Base-by-base conservation (phyloP, 1,140 invertebrate genomes). In the Metaphire vulgaris region DNA sequence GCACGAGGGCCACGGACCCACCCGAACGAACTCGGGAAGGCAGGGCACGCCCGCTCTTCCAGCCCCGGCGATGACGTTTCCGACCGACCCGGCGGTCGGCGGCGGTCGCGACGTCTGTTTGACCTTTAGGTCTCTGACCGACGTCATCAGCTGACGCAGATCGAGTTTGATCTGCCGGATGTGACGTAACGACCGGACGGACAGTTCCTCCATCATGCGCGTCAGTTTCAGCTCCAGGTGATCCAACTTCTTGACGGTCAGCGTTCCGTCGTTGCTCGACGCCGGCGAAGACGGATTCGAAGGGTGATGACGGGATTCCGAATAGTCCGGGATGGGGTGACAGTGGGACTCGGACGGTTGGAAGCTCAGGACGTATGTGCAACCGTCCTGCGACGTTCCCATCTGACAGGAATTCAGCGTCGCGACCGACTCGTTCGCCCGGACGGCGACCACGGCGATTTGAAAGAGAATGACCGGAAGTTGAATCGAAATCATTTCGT, bases 1-100 rank as follows among this genome's bases (percentile, higher is more conserved):
- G 77, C 83, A 83, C 0, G 78, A 78, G 0, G 73, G 41, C 79
- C 80, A 80, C 12, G 79, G 78, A 1, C 79, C 77, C 0, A 80
- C 65, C 15, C 69, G 74, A 1, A 76, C 56, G 75, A 83, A 83
- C 21, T 79, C 76, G n/a, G 73, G n/a, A 1, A 82, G 83, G 78
- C 83, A 83, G 21, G 34, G 65, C 21, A 71, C 21, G 0, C 70
- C 26, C 26, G 34, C 31, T 32, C 34, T 33, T 26, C 30, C 26
- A 12, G 69, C 56, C 41, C 31, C 69, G 41, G 6, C 41, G 6
- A 21, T 21, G 6, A 6, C 41, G 6, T 6, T 12, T 21, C 41
- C 41, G 6, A 12, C 6, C 21, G 41, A 56, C 6, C 41, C 41
- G 6, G 6, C 41, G 41, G 6, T 21, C 21, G 41, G 41, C 21